A percentile compares a stretch with the other conserved stretches of the same genome.
These are phyloP conservation scores for Alloscopus bannaensis DNA, from an alignment of 2,888 invertebrate species.

Conservation along the genomic window DNA sequence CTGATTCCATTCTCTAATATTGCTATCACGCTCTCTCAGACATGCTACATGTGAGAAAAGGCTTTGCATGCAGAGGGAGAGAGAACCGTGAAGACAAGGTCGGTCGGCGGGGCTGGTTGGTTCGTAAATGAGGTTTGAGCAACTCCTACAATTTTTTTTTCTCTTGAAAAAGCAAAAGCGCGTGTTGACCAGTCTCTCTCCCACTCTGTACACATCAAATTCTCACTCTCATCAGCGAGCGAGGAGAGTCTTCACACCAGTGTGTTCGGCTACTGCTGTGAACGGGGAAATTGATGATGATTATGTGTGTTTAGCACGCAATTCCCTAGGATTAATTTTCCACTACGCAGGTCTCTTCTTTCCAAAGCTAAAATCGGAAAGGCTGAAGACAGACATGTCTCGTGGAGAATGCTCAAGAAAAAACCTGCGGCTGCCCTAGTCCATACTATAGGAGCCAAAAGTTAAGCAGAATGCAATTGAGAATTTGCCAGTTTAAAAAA, in stretches of 20 bases:
- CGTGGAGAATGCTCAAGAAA: too few relatives aligned
- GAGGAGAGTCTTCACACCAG: too few relatives aligned
- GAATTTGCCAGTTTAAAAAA: too few relatives aligned
- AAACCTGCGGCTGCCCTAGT: too few relatives aligned
- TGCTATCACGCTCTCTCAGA: background rate
- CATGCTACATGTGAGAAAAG: background rate
- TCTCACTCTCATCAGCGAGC: constrained; percentile 14
- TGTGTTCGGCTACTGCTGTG: constrained; percentile 25
- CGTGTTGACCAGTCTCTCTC: constrained; percentile 20
- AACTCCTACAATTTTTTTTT: constrained; percentile 14
- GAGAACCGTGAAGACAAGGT: too few relatives aligned
- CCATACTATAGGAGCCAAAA: too few relatives aligned
- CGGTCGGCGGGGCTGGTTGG: constrained; percentile 8
- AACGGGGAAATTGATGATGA: constrained; percentile 43
- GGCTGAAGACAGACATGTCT: too few relatives aligned
- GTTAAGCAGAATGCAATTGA: too few relatives aligned
- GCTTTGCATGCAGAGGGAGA: too few relatives aligned
- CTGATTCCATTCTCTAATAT: constrained; percentile 9
- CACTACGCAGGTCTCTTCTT: background rate
- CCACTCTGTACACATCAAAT: background rate
- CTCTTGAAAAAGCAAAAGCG: constrained; percentile 14
- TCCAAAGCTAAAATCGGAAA: too few relatives aligned
- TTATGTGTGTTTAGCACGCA: constrained; percentile 45
- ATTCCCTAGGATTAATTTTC: constrained; percentile 23
- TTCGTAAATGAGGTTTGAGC: constrained; percentile 3